Base-by-base conservation (phyloP, 2,888 invertebrate species). In the Latheticus oryzae region DNA sequence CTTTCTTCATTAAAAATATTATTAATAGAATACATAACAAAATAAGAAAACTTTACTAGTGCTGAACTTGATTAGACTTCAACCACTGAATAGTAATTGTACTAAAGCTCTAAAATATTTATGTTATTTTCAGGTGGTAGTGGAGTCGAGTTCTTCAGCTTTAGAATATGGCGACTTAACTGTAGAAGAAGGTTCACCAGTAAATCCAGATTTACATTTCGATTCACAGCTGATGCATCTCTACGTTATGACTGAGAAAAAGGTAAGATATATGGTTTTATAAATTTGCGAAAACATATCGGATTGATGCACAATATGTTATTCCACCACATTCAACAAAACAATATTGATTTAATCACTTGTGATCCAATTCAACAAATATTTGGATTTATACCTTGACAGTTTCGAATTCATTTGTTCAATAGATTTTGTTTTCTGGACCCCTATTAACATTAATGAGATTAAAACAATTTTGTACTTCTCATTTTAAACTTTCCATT, bases 231-330 rank as follows among this genome's bases (percentile, higher is more conserved):
- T 89, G 71, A 89, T 94, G 84, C 93, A 95, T 82, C 86, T 97
- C 65, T 97, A 96, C 79, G 93, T 94, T 16, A 93, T 96, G 92
- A 95, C 96, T 35, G 89, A 90, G 77, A 87, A 87, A 76, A 91
- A 90, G 84, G 94, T 96, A 77, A 77, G 54, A 11, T 37, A 42
- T 7, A 32, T n/a, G n/a, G 9, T 45, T 45, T 30, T 8, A 43
- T 16, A 2, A 12, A 11, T 2, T 5, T 28, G 26, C 17, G 23
- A 19, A 35, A 23, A 45, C 32, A 48, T 43, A 13, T 24, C 28
- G 21, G 19, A 11, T 4, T 8, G 28, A 16, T 28, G 43, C 16
- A 15, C 13, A 8, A n/a, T 35, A 9, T 16, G 35, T 16, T 16
- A 7, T 3, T 30, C n/a, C 8, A 17, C 5, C 12, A 2, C 12